phyloP scores from a whole-genome alignment of 2,888 invertebrate genomes.

The Brassicogethes aeneus region DNA sequence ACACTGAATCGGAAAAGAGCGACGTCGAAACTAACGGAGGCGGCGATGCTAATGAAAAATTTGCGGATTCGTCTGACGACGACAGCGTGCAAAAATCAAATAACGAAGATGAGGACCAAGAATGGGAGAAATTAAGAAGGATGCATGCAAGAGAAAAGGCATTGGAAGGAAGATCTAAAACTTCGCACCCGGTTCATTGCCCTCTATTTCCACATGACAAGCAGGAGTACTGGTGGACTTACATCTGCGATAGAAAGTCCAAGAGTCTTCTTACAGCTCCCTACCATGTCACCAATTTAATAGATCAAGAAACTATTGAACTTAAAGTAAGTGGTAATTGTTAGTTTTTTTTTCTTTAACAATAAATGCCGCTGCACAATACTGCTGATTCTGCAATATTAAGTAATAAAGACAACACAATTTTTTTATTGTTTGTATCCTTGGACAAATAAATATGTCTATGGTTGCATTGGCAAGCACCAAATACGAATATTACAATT shows the following conservation, averaged over 20 bases:
- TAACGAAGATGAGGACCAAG: slow-evolving; percentile 44
- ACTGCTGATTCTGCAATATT: too few species aligned
- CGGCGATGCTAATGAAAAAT: slow-evolving; percentile 29
- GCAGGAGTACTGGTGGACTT: slow-evolving; percentile 99
- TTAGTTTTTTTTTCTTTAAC: slow-evolving; percentile 1
- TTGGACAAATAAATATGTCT: too few species aligned
- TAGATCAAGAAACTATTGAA: slow-evolving; percentile 83
- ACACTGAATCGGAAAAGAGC: slow-evolving; percentile 44
- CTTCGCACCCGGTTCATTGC: slow-evolving; percentile 94
- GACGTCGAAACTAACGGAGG: slow-evolving; percentile 33
- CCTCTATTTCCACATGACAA: slow-evolving; percentile 93
- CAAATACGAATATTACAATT: too few species aligned
- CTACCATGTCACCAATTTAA: slow-evolving; percentile 87
- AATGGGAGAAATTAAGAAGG: slow-evolving; percentile 91
- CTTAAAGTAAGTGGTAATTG: slow-evolving; percentile 49
- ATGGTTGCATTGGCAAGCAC: too few species aligned
- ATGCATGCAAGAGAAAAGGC: slow-evolving; percentile 77
- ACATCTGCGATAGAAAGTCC: slow-evolving; percentile 92
- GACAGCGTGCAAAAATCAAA: slow-evolving; percentile 28
- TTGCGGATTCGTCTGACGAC: slow-evolving; percentile 32
- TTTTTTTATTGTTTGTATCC: too few species aligned
- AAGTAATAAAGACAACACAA: too few species aligned
- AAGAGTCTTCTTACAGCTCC: slow-evolving; percentile 87
- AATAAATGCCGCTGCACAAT: too few species aligned
- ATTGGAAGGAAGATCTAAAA: slow-evolving; percentile 86